Percentiles rank a stretch among this genome's conserved stretches.
Evolutionary conservation across 1,140 invertebrate species (phyloP).

Genomic region (Aphelenchoides besseyi): DNA sequence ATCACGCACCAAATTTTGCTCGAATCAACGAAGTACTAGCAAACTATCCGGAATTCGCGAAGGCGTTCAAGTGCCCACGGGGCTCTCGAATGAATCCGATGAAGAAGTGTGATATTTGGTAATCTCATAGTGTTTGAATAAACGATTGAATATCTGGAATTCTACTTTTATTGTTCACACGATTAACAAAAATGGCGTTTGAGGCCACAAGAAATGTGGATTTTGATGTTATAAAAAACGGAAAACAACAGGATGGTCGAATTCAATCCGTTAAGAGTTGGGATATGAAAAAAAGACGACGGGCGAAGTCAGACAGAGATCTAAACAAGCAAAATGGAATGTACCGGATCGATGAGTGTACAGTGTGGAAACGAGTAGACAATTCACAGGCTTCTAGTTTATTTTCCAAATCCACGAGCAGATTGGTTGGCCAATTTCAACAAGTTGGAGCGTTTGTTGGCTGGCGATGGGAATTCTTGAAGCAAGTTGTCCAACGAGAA

Average conservation of each 20-base stretch:
- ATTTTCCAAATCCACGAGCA: slow-evolving; percentile 4
- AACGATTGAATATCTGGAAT: too few species aligned
- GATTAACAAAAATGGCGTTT: too few species aligned
- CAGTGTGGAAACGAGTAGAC: background rate
- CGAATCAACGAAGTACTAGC: background rate
- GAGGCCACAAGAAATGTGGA: too few species aligned
- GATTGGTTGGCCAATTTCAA: slow-evolving; percentile 1
- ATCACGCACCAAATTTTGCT: background rate
- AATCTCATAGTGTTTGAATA: too few species aligned
- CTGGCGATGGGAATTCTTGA: background rate
- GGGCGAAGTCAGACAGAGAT: background rate
- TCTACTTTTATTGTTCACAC: too few species aligned
- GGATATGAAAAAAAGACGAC: background rate
- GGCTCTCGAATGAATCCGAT: background rate
- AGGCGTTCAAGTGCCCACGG: background rate
- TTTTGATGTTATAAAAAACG: background rate
- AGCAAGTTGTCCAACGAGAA: background rate
- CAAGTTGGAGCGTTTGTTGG: background rate
- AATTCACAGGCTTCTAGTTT: background rate
- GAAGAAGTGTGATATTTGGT: background rate
- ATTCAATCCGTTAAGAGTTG: too few species aligned
- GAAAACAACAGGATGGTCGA: too few species aligned
- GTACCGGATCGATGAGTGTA: background rate
- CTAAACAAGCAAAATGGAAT: background rate
- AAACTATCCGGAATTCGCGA: background rate